A percentile compares a stretch with the other conserved stretches of the same genome.
These are phyloP conservation scores for Smutsia temminckii DNA, from an alignment of 2,797 vertebrate species.

Conservation along the genomic window DNA sequence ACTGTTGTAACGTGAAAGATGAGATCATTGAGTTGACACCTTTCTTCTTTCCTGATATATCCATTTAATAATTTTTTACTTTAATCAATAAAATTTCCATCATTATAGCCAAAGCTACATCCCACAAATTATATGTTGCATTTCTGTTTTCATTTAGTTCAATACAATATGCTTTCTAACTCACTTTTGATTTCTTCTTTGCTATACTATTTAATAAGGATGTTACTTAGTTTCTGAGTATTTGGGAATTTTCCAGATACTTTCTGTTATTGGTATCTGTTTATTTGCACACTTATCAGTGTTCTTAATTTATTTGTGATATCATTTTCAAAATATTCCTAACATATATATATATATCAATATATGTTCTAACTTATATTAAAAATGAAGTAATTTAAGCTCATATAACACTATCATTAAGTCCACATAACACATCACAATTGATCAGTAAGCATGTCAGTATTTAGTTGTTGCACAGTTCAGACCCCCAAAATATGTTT, in stretches of 20 bases:
- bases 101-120: not conserved
- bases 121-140: not conserved
- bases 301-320: not conserved
- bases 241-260: not conserved
- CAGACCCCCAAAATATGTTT: not conserved
- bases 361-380: not conserved
- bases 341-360: not conserved
- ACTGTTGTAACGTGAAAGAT: not conserved
- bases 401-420: not conserved
- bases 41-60: not conserved
- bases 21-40: not conserved
- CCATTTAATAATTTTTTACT: not conserved
- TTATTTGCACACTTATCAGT: not conserved
- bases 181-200: not conserved
- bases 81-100: not conserved
- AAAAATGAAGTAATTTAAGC: slow-evolving; percentile 13
- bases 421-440: not conserved
- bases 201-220: not conserved
- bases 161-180: not conserved
- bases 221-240: not conserved
- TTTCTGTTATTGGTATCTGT: not conserved
- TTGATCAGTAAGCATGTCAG: not conserved
- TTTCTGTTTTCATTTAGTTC: not conserved
- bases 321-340: not conserved
- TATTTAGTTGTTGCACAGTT: not conserved